Conservation (phyloP, 2,113 vertebrate species). For the Origma solitaria region DNA sequence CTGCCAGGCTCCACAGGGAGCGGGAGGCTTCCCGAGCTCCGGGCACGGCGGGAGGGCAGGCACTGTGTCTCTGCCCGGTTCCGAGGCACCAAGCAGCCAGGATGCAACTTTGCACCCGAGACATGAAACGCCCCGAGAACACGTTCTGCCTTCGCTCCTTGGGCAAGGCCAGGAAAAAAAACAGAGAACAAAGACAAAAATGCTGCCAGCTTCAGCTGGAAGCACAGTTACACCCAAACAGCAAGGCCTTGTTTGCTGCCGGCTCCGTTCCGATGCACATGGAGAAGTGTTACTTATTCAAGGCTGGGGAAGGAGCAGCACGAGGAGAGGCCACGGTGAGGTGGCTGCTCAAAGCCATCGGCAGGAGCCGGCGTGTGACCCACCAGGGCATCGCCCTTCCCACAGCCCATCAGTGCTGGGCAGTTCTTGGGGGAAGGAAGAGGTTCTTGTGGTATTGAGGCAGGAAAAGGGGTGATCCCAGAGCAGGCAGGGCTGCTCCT, state of each 20-base stretch:
- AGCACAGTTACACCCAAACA: slow-evolving; percentile 31
- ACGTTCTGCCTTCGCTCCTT: background rate
- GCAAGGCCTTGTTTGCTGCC: background rate
- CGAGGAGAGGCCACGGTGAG: rapidly evolving
- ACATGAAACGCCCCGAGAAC: background rate
- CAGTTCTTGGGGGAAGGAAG: background rate
- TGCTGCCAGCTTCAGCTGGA: background rate
- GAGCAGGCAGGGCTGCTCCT: background rate
- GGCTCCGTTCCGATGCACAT: rapidly evolving
- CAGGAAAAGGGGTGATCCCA: background rate
- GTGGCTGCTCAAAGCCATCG: rapidly evolving
- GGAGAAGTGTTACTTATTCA: background rate
- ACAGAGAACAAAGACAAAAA: slow-evolving; percentile 22
- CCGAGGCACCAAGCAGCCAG: background rate
- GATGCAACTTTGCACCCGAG: background rate
- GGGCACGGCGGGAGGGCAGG: background rate
- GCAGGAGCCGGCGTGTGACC: background rate
- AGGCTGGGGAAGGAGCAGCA: background rate
- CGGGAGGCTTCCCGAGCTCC: rapidly evolving
- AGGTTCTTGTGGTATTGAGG: background rate
- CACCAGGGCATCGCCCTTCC: rapidly evolving
- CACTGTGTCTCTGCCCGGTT: background rate
- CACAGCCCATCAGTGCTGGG: rapidly evolving
- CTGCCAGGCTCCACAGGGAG: background rate
- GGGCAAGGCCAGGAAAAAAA: background rate